Percentiles rank a stretch among this genome's conserved stretches.
Evolutionary conservation across 64 coral and sea anemone genomes (phyloP).

Genomic region (Stichodactyla mertensii): DNA sequence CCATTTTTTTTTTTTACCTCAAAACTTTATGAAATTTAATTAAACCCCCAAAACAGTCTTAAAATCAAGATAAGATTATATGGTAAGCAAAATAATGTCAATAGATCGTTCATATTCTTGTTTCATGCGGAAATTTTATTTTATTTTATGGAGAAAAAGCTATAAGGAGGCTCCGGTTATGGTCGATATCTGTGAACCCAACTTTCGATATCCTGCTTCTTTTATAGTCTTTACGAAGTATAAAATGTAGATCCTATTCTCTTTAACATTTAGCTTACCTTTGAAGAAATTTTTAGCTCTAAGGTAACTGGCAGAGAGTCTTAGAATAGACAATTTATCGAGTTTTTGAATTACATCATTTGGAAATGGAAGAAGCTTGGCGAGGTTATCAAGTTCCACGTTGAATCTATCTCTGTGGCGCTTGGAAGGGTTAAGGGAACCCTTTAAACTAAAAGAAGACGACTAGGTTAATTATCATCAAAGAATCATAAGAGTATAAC

Average conservation of each 20-base stretch:
- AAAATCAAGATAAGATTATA: background rate
- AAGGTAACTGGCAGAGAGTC: slow-evolving; percentile 85
- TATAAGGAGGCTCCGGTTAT: background rate
- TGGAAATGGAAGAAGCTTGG: slow-evolving; percentile 90
- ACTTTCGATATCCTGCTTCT: too few species aligned
- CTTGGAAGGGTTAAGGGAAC: slow-evolving; percentile 92
- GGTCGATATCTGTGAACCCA: too few species aligned
- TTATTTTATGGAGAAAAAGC: background rate
- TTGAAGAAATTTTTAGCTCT: slow-evolving; percentile 98
- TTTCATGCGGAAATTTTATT: background rate
- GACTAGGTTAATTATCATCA: too few species aligned
- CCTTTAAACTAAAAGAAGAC: slow-evolving; percentile 63
- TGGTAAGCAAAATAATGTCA: background rate
- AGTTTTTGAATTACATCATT: slow-evolving; percentile 96
- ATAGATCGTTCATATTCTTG: background rate
- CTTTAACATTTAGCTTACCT: slow-evolving; percentile 38
- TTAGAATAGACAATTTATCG: slow-evolving; percentile 91
- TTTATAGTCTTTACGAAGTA: too few species aligned
- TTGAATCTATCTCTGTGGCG: slow-evolving; percentile 91
- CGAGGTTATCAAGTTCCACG: slow-evolving; percentile 91
- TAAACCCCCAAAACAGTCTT: background rate
- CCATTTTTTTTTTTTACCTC: background rate
- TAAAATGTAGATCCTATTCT: background rate
- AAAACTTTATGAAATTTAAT: background rate
- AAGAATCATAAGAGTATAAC: too few species aligned